These are phyloP conservation scores for Glaucopsyche alexis DNA, from an alignment of 2,888 invertebrate genomes.

Conservation along the genomic window DNA sequence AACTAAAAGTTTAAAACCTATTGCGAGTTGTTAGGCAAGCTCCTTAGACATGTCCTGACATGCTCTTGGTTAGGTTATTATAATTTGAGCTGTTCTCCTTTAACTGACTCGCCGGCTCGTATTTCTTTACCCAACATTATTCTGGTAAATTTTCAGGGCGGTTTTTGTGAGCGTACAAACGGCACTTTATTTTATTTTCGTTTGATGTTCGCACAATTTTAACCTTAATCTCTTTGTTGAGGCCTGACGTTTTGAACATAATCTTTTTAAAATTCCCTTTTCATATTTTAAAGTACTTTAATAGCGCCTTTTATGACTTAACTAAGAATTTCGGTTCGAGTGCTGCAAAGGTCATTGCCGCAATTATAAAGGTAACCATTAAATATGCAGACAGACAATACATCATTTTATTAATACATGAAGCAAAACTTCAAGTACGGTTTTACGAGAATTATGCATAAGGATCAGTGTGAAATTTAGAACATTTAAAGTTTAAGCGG, in stretches of 20 bases:
- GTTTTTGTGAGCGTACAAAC: neutral
- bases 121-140: constrained; percentile 2
- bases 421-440: too few species aligned
- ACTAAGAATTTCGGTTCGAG: constrained; percentile 10
- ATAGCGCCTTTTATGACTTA: constrained; percentile 1
- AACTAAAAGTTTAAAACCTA: too few species aligned
- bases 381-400: neutral
- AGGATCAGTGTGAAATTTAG: too few species aligned
- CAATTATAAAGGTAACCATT: neutral
- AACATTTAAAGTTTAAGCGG: too few species aligned
- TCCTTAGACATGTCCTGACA: too few species aligned
- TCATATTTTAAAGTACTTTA: constrained; percentile 22
- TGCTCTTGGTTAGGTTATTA: too few species aligned
- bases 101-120: neutral
- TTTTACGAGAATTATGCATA: too few species aligned
- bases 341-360: neutral
- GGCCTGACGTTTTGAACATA: constrained; percentile 17
- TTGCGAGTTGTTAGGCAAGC: too few species aligned
- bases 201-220: constrained; percentile 24
- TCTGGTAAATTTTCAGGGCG: neutral
- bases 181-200: constrained; percentile 18
- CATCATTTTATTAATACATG: too few species aligned
- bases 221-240: neutral
- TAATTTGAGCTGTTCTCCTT: too few species aligned
- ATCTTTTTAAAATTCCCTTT: constrained; percentile 19